Evolutionary conservation across 1,140 invertebrate genomes (phyloP).

Genomic region (Brachionus manjavacas): DNA sequence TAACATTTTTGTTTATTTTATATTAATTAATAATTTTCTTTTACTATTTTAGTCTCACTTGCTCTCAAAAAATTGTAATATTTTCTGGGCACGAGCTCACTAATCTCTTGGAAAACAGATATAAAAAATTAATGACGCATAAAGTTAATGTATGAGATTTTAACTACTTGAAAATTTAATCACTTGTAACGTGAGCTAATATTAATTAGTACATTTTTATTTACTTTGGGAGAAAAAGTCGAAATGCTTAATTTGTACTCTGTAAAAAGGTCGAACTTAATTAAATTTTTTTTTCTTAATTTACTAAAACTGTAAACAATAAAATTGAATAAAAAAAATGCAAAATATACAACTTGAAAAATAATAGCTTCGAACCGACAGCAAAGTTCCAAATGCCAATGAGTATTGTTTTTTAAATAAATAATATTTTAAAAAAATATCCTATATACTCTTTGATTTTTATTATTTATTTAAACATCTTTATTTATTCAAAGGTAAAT

Average conservation of each 20-base stretch:
- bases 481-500: no score
- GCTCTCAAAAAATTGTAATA: not conserved
- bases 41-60: not conserved
- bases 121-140: not conserved
- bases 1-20: not conserved
- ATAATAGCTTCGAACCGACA: no score
- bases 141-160: not conserved
- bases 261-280: not conserved
- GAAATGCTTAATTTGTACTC: not conserved
- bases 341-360: no score
- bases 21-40: not conserved
- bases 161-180: not conserved
- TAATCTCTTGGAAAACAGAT: not conserved
- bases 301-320: no score
- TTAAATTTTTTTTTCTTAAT: not conserved
- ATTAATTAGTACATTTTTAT: not conserved
- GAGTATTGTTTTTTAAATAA: no score
- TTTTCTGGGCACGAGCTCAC: not conserved
- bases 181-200: not conserved
- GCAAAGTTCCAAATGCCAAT: no score
- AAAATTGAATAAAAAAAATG: no score
- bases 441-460: no score
- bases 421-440: no score
- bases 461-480: no score
- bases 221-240: not conserved